phyloP scores from a whole-genome alignment of 1,140 invertebrate species.

The Lasioglossum albipes region DNA sequence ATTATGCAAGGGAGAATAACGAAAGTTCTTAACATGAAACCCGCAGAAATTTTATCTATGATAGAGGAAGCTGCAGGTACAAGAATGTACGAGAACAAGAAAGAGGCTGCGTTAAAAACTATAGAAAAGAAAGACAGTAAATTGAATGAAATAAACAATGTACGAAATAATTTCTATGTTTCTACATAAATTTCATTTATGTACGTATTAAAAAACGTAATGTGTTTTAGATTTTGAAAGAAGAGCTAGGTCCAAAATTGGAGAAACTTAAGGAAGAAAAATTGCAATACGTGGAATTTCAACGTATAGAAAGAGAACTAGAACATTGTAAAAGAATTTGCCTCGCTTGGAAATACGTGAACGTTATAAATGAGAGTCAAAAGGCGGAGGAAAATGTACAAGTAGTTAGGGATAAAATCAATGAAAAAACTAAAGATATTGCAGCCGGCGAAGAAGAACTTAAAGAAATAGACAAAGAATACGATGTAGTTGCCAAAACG shows the following conservation, averaged over 20 bases:
- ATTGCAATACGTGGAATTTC: constrained; percentile 92
- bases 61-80: constrained; percentile 99
- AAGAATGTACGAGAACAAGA: constrained; percentile 97
- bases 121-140: constrained; percentile 97
- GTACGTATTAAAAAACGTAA: neutral
- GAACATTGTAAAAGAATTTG: constrained; percentile 90
- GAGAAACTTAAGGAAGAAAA: constrained; percentile 93
- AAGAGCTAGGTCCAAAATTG: constrained; percentile 94
- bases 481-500: constrained; percentile 80
- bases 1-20: constrained; percentile 99
- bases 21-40: constrained; percentile 99
- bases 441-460: constrained; percentile 81
- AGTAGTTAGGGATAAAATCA: constrained; percentile 80
- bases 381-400: constrained; percentile 81
- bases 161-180: constrained; percentile 75
- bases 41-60: constrained; percentile 98
- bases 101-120: constrained; percentile 91
- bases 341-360: constrained; percentile 87
- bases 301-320: constrained; percentile 91
- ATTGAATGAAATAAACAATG: constrained; percentile 91
- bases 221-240: constrained; percentile 86
- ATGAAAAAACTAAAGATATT: constrained; percentile 81
- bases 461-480: constrained; percentile 81
- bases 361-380: constrained; percentile 79
- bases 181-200: constrained; percentile 25